Percentiles rank a stretch among this genome's conserved stretches.
Conservation (phyloP, 1,140 invertebrate species). For the Rhagoletis pomonella region DNA sequence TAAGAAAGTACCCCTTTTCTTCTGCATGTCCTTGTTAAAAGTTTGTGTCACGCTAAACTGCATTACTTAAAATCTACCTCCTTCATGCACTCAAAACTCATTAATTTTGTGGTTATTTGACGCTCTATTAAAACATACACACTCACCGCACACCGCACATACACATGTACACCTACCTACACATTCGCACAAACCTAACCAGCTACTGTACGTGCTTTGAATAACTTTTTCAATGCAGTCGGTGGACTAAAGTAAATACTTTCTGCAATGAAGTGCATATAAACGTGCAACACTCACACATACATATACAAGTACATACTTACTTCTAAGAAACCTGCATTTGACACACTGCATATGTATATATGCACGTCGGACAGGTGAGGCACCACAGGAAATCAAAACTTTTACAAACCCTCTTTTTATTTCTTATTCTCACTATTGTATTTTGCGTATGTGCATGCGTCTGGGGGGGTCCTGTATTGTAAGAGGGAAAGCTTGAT, state of each 20-base stretch:
- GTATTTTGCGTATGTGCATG: background rate
- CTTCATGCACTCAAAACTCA: constrained; percentile 17
- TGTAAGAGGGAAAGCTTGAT: background rate
- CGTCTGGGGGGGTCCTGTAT: no score
- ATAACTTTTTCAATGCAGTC: constrained; percentile 13
- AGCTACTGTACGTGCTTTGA: background rate
- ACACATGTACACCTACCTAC: background rate
- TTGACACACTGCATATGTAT: background rate
- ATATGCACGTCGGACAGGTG: background rate
- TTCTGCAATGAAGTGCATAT: background rate
- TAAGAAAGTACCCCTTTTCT: background rate
- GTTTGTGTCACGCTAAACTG: constrained; percentile 1
- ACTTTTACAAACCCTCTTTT: background rate
- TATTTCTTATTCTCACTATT: background rate
- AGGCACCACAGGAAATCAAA: constrained; percentile 19
- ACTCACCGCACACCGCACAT: background rate
- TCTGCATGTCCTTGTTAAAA: background rate
- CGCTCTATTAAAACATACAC: constrained; percentile 14
- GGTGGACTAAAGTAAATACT: constrained; percentile 14
- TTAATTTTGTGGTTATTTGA: constrained; percentile 30
- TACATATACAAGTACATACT: background rate
- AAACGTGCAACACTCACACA: background rate
- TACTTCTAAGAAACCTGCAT: background rate
- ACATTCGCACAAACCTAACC: background rate
- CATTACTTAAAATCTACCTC: background rate